Percentiles rank a stretch among this genome's conserved stretches.
These are phyloP conservation scores for Saccostrea glomerata DNA, from an alignment of 1,140 invertebrate species.

Conservation along the genomic window DNA sequence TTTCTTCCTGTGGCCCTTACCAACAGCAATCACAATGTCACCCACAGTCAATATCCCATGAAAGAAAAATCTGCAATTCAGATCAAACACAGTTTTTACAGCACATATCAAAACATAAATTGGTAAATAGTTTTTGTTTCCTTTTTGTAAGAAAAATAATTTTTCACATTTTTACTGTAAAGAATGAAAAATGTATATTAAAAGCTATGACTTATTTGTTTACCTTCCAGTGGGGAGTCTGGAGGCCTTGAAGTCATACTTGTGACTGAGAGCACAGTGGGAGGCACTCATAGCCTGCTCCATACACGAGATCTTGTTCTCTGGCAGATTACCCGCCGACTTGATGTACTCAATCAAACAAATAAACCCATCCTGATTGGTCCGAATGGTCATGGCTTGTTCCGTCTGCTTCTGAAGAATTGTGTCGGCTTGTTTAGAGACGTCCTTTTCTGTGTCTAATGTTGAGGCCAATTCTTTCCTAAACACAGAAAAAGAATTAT, in stretches of 20 bases:
- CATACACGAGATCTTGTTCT: slow-evolving; percentile 61
- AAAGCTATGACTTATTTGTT: neutral
- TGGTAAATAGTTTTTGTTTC: neutral
- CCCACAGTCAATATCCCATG: slow-evolving; percentile 53
- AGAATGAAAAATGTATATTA: neutral
- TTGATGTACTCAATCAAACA: slow-evolving; percentile 57
- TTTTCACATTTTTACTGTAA: neutral
- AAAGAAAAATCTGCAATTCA: slow-evolving; percentile 42
- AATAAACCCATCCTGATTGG: slow-evolving; percentile 50
- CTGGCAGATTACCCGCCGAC: slow-evolving; percentile 44
- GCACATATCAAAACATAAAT: neutral
- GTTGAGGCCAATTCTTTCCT: slow-evolving; percentile 48
- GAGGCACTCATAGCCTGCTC: slow-evolving; percentile 63
- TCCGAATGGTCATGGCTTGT: slow-evolving; percentile 23
- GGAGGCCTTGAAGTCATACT: slow-evolving; percentile 56
- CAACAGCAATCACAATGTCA: slow-evolving; percentile 51
- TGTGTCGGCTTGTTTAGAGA: slow-evolving; percentile 41
- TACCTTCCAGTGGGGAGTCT: slow-evolving; percentile 58
- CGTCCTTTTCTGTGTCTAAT: slow-evolving; percentile 48
- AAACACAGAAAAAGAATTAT: neutral
- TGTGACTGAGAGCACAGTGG: slow-evolving; percentile 60
- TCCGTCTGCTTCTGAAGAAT: slow-evolving; percentile 43
- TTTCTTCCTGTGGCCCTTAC: slow-evolving; percentile 56
- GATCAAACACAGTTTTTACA: neutral
- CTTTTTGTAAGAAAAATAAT: neutral